Percentiles rank a stretch among this genome's conserved stretches.
These are phyloP conservation scores for Dynastes grantii DNA, from an alignment of 2,888 invertebrate species.

Conservation along the genomic window DNA sequence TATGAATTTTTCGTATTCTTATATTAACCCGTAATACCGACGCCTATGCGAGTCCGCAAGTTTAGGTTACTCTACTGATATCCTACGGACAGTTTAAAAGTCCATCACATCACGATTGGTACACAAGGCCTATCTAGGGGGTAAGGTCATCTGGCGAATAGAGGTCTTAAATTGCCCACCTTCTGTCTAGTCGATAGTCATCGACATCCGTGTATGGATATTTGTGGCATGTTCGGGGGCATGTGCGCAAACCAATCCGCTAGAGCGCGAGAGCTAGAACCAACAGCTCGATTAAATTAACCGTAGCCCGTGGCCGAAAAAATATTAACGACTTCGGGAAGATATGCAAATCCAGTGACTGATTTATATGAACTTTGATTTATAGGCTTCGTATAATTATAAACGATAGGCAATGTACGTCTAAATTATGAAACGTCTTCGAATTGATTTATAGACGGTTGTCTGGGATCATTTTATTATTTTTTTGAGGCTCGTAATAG, in stretches of 20 bases:
- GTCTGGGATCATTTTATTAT: constrained; percentile 8
- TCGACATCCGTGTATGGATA: constrained; percentile 16
- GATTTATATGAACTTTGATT: constrained; percentile 50
- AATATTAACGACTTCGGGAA: constrained; percentile 37
- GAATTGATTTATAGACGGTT: constrained; percentile 39
- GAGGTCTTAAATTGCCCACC: constrained; percentile 19
- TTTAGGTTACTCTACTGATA: too few species aligned
- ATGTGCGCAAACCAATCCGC: constrained; percentile 15
- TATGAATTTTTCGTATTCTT: too few species aligned
- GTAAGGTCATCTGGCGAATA: constrained; percentile 24
- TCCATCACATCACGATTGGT: too few species aligned
- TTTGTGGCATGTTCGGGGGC: constrained; percentile 18
- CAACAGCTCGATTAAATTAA: constrained; percentile 45
- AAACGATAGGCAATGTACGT: constrained; percentile 44
- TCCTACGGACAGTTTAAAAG: too few species aligned
- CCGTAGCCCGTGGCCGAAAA: constrained; percentile 42
- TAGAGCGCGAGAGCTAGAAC: constrained; percentile 9
- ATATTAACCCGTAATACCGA: too few species aligned
- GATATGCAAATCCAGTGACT: constrained; percentile 48
- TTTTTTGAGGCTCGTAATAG: constrained; percentile 6
- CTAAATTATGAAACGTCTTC: constrained; percentile 45
- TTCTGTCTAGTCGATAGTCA: background rate
- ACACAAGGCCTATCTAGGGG: background rate
- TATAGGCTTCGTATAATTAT: constrained; percentile 46
- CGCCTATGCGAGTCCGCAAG: too few species aligned